Conservation (phyloP, 1,140 invertebrate species). For the Parapsyche elsis region DNA sequence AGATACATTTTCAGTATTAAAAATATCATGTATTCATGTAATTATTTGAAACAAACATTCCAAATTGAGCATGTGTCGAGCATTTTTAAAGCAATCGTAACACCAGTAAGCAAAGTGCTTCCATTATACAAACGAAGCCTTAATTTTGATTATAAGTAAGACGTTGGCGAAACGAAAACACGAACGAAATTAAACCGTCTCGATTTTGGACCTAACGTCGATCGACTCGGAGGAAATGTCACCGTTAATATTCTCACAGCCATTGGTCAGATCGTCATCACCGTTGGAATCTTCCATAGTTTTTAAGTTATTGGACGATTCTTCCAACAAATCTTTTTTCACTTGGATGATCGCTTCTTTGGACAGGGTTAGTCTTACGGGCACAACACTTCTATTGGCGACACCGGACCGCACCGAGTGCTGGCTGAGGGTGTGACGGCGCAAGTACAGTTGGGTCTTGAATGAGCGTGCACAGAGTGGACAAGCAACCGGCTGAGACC, state of each 20-base stretch:
- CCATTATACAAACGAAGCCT: constrained; percentile 5
- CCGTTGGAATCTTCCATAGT: constrained; percentile 32
- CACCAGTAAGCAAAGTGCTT: neutral
- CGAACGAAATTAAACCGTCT: constrained; percentile 17
- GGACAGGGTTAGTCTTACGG: constrained; percentile 20
- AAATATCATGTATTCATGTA: constrained; percentile 10
- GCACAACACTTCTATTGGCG: constrained; percentile 51
- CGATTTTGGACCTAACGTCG: constrained; percentile 41
- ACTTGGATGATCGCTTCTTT: constrained; percentile 35
- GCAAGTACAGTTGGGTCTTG: constrained; percentile 82
- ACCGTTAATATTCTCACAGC: constrained; percentile 38
- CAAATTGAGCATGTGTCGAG: neutral
- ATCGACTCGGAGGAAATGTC: constrained; percentile 38
- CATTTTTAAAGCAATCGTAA: constrained; percentile 3
- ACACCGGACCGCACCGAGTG: constrained; percentile 58
- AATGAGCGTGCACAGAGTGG: constrained; percentile 79
- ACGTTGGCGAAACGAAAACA: neutral
- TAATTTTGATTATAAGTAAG: neutral
- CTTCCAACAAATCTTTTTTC: constrained; percentile 35
- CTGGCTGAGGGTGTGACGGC: constrained; percentile 72
- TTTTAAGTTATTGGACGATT: neutral
- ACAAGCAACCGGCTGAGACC: constrained; percentile 80
- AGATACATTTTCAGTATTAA: constrained; percentile 15
- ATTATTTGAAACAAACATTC: neutral
- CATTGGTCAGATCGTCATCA: constrained; percentile 34